These are phyloP conservation scores for Mesaphorura yosii DNA, from an alignment of 1,140 invertebrate genomes.

Conservation along the genomic window DNA sequence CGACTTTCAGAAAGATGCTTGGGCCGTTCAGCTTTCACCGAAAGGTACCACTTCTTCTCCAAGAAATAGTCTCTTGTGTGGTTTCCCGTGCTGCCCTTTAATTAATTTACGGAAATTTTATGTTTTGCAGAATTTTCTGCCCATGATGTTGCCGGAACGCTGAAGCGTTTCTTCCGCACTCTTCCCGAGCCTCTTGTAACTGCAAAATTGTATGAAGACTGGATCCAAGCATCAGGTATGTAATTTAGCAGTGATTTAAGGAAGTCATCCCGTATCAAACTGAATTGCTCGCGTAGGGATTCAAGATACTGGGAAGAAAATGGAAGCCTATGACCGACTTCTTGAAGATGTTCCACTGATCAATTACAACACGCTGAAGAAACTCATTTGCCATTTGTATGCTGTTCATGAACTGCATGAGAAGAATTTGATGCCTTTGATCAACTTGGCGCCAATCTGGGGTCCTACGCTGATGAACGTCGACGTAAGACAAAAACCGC, in stretches of 20 bases:
- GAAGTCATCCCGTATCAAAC: background rate
- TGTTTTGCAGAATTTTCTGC: constrained; percentile 67
- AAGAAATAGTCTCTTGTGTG: no score
- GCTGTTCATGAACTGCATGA: constrained; percentile 60
- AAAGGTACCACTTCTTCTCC: no score
- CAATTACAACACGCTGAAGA: constrained; percentile 57
- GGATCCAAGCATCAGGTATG: constrained; percentile 37
- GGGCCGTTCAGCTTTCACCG: constrained; percentile 61
- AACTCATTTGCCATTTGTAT: constrained; percentile 64
- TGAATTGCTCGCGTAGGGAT: background rate
- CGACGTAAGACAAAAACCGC: constrained; percentile 40
- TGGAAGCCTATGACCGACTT: constrained; percentile 35
- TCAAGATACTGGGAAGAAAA: constrained; percentile 1
- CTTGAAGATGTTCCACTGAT: constrained; percentile 53
- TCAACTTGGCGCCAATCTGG: constrained; percentile 73
- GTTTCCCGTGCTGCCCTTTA: no score
- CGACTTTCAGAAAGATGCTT: constrained; percentile 64
- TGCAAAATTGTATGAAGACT: constrained; percentile 41
- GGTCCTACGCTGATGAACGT: constrained; percentile 67
- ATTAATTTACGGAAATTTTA: no score
- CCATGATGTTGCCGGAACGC: constrained; percentile 70
- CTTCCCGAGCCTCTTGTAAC: constrained; percentile 59
- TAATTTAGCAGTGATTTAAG: background rate
- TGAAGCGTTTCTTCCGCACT: constrained; percentile 72
- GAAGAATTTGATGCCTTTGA: constrained; percentile 63